Base-by-base conservation (phyloP, 2,797 vertebrate species). In the Cryptoblepharus egeriae region DNA sequence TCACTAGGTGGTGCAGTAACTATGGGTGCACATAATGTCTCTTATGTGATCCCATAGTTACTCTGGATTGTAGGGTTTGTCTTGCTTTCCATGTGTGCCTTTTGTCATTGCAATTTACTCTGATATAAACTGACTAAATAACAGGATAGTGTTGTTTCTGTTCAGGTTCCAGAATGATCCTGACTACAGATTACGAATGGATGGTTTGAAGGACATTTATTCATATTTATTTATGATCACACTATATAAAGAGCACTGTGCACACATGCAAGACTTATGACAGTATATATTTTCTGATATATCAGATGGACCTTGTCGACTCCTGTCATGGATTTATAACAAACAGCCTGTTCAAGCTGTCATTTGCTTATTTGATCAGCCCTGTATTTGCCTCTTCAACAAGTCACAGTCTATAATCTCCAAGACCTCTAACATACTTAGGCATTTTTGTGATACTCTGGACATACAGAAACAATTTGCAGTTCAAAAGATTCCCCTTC, bases 311-410 rank as follows among this genome's bases (percentile, higher is more conserved):
- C 20, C 10, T 5, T 58, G 22, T 58, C 22, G 20, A 58, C 20
- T 58, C 4, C 2, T 58, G 18, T 24, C 22, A 24, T 58, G 20
- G 10, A 8, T 58, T 58, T 58, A 58, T 58, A 58, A 52, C 13
- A 52, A 16, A 52, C 45, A 49, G n/a, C n/a, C 45, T 67, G 37
- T 37, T 87, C 87, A 63, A 63, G 85, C 75, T 85, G 85, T 16
- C n/a, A 87, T 91, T 90, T 67, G 65, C 37, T 87, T 79, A 65
- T 71, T 83, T 90, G 82, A 72, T 85, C 71, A 85, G 37, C 68
- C 64, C 26, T 77, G 64, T 87, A 91, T 89, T 91, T 84, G 65
- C 52, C 90, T 90, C 80, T 37, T 73, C 13, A 83, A 55, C 71
- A 58, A 88, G 75, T 71, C 79, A 85, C 32, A 4, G 78, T 89